Evolutionary conservation across 1,140 invertebrate species (phyloP), one percentile per base, ranked within the genome.

Genomic region (Drosophila sp.): DNA sequence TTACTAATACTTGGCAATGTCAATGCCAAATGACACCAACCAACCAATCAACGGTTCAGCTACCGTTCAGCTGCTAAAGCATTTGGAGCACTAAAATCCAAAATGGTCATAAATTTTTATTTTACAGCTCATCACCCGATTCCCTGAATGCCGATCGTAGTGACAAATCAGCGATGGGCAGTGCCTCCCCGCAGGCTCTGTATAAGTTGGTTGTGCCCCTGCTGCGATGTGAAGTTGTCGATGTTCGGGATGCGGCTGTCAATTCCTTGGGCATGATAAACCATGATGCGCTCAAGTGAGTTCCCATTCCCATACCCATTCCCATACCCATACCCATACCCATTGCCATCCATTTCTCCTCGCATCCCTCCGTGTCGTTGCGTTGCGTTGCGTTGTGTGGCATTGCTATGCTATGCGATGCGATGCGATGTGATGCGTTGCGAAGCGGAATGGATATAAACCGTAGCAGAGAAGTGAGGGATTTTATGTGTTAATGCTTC

Each of bases 241-340:
- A 99, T 92, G 97, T 99, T 60, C 93, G 98, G 61, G 98, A 99
- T 93, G 96, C 97, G 6, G 97, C 97, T 54, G 97, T 99, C 10
- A 95, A 97, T 75, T 98, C 98, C 1, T 94, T 99, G 68, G 98
- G 98, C 66, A 97, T 97, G 92, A 97, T 98, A 75, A 99, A 99
- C 92, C 95, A 97, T 30, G 95, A 96, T 80, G 97, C 98, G 62
- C 94, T 98, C 58, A 98, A 97, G 98, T 99, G 93, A 94, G 94
- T 68, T 50, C 40, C 6, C 6, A 1, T 38, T 38, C 3, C 35
- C 35, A 38, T 38, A 7, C 8, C 41, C 41, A 17, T 17, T 17
- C 38, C 25, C 38, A 4, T 33, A 60, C 35, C n/a, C 38, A 4
- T 33, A 60, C 35, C n/a, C 33, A 33, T 35, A 10, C 27, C 60